Percentiles rank a stretch among this genome's conserved stretches.
Evolutionary conservation across 2,797 vertebrate species (phyloP).

Genomic region (Artibeus jamaicensis): DNA sequence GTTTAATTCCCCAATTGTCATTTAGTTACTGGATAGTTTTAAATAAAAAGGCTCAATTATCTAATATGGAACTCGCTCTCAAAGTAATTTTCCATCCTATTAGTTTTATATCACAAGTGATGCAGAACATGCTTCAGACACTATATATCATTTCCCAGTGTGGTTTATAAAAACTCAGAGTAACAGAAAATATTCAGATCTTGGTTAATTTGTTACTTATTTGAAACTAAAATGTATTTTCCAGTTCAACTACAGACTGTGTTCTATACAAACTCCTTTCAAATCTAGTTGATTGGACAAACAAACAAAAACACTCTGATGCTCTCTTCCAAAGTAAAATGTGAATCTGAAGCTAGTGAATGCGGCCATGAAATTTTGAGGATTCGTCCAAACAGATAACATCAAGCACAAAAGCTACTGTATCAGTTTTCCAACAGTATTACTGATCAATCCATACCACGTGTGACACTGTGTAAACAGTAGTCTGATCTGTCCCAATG

Average conservation of each 20-base stretch:
- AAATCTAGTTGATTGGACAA: neutral
- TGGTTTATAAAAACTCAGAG: conserved; percentile 66
- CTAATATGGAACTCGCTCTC: conserved; percentile 67
- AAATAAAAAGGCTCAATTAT: conserved; percentile 68
- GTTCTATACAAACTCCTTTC: conserved; percentile 44
- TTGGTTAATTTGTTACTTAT: conserved; percentile 67
- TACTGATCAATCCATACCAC: neutral
- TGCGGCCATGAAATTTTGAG: neutral
- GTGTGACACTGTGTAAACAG: neutral
- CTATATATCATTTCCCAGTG: conserved; percentile 65
- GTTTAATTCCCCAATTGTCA: conserved; percentile 48
- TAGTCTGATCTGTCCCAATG: neutral
- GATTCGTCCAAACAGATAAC: neutral
- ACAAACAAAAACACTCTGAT: neutral
- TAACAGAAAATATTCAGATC: conserved; percentile 70
- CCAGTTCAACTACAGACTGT: conserved; percentile 15
- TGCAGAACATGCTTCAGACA: conserved; percentile 58
- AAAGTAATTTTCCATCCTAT: conserved; percentile 81
- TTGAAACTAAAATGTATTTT: conserved; percentile 51
- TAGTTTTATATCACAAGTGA: conserved; percentile 78
- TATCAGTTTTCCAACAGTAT: neutral
- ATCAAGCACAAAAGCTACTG: neutral
- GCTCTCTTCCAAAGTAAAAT: conserved; percentile 43
- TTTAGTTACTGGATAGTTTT: conserved; percentile 71
- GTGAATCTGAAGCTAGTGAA: neutral